Percentiles rank a stretch among this genome's conserved stretches.
Conservation (phyloP, 2,797 vertebrate genomes). For the Megaceryle alcyon region DNA sequence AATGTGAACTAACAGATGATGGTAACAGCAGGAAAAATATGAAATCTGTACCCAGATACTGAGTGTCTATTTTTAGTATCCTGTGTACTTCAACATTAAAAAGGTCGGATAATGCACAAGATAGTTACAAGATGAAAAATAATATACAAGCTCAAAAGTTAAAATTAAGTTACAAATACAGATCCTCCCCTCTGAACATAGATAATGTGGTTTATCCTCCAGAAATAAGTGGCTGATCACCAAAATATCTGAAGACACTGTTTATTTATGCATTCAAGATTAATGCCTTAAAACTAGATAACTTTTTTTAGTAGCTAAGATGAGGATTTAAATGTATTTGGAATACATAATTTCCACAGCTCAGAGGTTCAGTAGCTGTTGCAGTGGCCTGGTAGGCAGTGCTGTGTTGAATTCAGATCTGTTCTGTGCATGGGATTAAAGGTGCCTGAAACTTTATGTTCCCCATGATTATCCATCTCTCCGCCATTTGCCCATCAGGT, state of each 20-base stretch:
- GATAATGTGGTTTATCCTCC: background rate
- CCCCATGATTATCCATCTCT: background rate
- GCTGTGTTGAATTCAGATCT: background rate
- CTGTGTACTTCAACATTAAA: background rate
- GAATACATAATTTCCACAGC: background rate
- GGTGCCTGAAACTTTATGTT: background rate
- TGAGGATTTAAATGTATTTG: background rate
- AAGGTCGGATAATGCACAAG: background rate
- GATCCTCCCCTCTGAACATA: background rate
- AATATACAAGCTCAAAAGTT: background rate
- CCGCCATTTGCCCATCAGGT: background rate
- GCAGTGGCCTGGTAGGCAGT: rapidly evolving
- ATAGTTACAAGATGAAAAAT: background rate
- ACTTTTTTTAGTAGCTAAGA: background rate
- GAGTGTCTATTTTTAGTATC: background rate
- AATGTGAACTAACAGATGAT: background rate
- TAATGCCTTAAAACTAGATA: background rate
- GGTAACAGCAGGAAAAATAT: background rate
- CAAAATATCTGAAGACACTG: background rate
- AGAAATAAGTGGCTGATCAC: background rate
- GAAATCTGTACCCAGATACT: background rate
- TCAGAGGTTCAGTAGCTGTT: background rate
- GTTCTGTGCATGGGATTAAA: background rate
- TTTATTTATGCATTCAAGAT: background rate
- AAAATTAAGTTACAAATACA: background rate